phyloP scores from a whole-genome alignment of 2,888 invertebrate species.

The Spodoptera exigua region DNA sequence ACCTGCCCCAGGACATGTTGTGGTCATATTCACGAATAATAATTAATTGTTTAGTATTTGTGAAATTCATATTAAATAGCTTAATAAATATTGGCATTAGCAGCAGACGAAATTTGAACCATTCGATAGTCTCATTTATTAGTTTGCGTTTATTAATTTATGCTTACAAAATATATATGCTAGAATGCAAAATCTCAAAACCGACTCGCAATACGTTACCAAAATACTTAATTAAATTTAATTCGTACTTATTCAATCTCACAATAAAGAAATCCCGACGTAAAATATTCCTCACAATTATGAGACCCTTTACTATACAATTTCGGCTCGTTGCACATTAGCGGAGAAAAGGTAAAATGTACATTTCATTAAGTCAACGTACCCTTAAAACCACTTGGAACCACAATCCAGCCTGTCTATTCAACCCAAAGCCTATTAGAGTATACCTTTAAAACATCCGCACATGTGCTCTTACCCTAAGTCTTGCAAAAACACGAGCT shows the following conservation, averaged over 20 bases:
- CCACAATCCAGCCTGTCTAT: conserved; percentile 66
- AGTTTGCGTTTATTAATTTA: too few relatives aligned
- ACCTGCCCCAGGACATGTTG: conserved; percentile 1
- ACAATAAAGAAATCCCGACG: conserved; percentile 9
- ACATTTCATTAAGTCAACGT: conserved; percentile 73
- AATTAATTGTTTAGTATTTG: neutral
- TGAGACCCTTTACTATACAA: conserved; percentile 29
- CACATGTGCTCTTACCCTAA: conserved; percentile 60
- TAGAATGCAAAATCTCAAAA: too few relatives aligned
- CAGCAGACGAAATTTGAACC: too few relatives aligned
- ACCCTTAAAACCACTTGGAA: conserved; percentile 68
- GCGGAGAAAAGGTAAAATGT: conserved; percentile 48
- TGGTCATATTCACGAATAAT: neutral
- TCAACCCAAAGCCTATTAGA: conserved; percentile 71
- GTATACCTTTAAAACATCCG: conserved; percentile 67
- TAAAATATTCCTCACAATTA: conserved; percentile 11
- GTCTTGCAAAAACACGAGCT: conserved; percentile 52
- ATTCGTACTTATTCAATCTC: conserved; percentile 4
- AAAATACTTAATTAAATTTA: too few relatives aligned
- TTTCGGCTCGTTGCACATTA: conserved; percentile 47
- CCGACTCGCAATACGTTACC: too few relatives aligned
- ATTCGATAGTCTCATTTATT: too few relatives aligned
- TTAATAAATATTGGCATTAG: neutral
- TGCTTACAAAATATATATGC: too few relatives aligned
- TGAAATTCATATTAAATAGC: neutral